A percentile compares a stretch with the other conserved stretches of the same genome.
These are phyloP conservation scores for Gnathonemus echidnorhynchus DNA, from an alignment of 2,113 vertebrate species.

Conservation along the genomic window DNA sequence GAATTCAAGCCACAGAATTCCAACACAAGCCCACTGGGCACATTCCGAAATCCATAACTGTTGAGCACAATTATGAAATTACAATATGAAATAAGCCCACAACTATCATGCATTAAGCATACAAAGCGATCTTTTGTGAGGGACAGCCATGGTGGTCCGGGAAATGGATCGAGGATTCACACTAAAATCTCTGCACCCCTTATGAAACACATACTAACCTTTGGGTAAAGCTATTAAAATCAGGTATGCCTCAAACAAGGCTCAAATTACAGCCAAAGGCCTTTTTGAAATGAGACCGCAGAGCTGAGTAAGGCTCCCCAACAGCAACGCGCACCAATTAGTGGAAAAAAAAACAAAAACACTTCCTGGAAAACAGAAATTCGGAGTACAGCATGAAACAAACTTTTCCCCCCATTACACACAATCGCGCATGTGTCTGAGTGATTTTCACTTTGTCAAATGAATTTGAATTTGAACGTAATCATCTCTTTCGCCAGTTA, in stretches of 20 bases:
- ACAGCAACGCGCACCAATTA: not conserved
- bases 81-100: not conserved
- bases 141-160: not conserved
- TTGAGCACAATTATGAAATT: constrained; percentile 5
- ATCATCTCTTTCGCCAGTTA: not conserved
- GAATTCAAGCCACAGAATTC: not conserved
- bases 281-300: not conserved
- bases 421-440: not conserved
- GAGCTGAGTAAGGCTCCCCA: not conserved
- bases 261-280: not conserved
- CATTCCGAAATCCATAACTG: not conserved
- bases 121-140: not conserved
- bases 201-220: not conserved
- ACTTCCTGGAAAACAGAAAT: not conserved
- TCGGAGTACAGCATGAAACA: not conserved
- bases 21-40: not conserved
- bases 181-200: not conserved
- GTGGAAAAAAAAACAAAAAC: not conserved
- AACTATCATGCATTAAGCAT: not conserved
- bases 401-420: not conserved
- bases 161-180: not conserved
- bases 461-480: not conserved
- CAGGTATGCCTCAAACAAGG: not conserved
- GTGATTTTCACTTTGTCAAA: not conserved
- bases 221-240: not conserved